Conservation (phyloP, 2,113 vertebrate genomes). For the Buteo buteo region DNA sequence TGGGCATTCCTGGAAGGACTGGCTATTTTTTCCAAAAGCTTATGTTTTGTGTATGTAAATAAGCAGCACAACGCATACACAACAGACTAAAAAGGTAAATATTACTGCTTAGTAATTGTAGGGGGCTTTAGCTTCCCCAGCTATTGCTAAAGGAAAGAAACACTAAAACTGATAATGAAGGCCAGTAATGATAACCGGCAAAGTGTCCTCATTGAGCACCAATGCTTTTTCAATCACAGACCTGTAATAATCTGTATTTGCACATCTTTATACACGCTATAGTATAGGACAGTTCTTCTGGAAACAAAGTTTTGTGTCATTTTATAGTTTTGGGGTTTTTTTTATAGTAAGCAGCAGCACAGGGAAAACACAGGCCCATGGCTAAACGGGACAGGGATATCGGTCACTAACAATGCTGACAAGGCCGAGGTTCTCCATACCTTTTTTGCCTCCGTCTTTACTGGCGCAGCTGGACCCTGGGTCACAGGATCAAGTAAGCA, state of each 20-base stretch:
- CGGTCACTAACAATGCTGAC: fast-evolving
- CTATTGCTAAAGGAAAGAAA: neutral
- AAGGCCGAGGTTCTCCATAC: neutral
- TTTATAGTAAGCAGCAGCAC: neutral
- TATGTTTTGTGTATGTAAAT: neutral
- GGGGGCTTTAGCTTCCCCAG: neutral
- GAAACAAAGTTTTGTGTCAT: neutral
- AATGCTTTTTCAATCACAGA: neutral
- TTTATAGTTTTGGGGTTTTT: neutral
- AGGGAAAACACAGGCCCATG: neutral
- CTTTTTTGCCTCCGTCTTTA: neutral
- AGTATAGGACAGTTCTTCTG: neutral
- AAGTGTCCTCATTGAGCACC: neutral
- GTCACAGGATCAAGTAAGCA: neutral
- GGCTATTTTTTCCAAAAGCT: neutral
- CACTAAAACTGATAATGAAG: neutral
- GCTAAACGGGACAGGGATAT: neutral
- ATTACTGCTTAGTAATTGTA: neutral
- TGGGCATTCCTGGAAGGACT: neutral
- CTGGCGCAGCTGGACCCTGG: fast-evolving
- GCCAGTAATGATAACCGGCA: neutral
- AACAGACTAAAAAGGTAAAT: neutral
- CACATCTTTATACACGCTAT: neutral
- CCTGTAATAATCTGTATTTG: neutral
- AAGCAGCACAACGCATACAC: neutral